phyloP scores from a whole-genome alignment of 2,888 invertebrate species.

The Hermaeophaga mercurialis region DNA sequence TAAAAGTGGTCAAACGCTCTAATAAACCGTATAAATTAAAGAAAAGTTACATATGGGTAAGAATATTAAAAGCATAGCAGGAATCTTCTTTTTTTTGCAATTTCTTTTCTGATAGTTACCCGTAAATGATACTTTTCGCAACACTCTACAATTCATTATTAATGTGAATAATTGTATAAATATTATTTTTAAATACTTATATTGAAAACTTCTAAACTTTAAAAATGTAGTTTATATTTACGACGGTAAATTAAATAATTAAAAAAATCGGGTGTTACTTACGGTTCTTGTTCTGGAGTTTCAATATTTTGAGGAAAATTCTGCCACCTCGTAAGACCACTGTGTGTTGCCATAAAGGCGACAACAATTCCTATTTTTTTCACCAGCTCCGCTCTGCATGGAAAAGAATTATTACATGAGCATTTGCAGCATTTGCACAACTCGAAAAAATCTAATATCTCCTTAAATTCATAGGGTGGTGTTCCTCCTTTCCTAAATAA shows the following conservation, averaged over 20 bases:
- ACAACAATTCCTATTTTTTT: conserved; percentile 83
- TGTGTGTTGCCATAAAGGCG: conserved; percentile 88
- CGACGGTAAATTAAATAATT: background rate
- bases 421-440: conserved; percentile 30
- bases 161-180: too few species aligned
- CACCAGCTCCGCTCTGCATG: conserved; percentile 77
- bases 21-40: too few species aligned
- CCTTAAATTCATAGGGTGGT: conserved; percentile 21
- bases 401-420: conserved; percentile 35
- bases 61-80: too few species aligned
- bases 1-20: too few species aligned
- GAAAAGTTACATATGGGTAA: too few species aligned
- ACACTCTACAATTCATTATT: too few species aligned
- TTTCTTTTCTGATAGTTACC: too few species aligned
- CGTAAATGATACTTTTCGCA: too few species aligned
- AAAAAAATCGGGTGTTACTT: conserved; percentile 37
- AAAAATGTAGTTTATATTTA: too few species aligned
- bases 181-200: too few species aligned
- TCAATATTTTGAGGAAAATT: conserved; percentile 68
- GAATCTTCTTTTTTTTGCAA: too few species aligned
- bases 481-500: conserved; percentile 15
- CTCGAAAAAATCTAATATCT: conserved; percentile 30
- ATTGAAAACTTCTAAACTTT: too few species aligned
- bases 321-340: conserved; percentile 89
- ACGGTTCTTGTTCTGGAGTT: conserved; percentile 49